Conservation (phyloP, 2,113 vertebrate genomes). For the Aspidoscelis tigris region DNA sequence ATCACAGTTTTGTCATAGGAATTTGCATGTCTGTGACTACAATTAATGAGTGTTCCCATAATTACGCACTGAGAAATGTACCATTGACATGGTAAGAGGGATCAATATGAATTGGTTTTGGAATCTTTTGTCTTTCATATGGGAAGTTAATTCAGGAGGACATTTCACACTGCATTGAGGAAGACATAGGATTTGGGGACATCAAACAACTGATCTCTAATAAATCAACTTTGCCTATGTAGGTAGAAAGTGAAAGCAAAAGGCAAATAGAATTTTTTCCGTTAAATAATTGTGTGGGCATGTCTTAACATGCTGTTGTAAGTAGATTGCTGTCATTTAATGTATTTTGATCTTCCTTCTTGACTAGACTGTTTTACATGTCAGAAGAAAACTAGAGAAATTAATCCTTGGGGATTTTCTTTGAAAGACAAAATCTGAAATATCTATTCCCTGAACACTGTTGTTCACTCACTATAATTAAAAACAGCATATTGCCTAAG, state of each 20-base stretch:
- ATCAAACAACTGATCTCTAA: conserved; percentile 44
- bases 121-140: conserved; percentile 61
- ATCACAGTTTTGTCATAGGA: conserved; percentile 3
- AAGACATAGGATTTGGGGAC: conserved; percentile 42
- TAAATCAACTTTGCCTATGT: conserved; percentile 36
- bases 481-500: not conserved
- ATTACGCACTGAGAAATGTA: conserved; percentile 34
- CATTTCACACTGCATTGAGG: conserved; percentile 25
- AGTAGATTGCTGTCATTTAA: conserved; percentile 27
- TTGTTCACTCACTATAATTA: not conserved
- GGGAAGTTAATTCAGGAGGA: conserved; percentile 38
- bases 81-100: conserved; percentile 58
- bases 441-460: not conserved
- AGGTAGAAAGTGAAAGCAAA: conserved; percentile 32
- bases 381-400: conserved; percentile 34
- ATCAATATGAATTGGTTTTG: conserved; percentile 68
- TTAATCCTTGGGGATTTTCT: conserved; percentile 9
- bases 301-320: conserved; percentile 5
- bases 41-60: conserved; percentile 53
- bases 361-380: conserved; percentile 1
- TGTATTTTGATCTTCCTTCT: conserved; percentile 4
- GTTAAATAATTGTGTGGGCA: not conserved
- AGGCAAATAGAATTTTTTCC: not conserved
- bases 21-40: conserved; percentile 27
- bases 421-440: conserved; percentile 29